Base-by-base conservation (phyloP, 1,140 invertebrate species). In the Papilio helenus region DNA sequence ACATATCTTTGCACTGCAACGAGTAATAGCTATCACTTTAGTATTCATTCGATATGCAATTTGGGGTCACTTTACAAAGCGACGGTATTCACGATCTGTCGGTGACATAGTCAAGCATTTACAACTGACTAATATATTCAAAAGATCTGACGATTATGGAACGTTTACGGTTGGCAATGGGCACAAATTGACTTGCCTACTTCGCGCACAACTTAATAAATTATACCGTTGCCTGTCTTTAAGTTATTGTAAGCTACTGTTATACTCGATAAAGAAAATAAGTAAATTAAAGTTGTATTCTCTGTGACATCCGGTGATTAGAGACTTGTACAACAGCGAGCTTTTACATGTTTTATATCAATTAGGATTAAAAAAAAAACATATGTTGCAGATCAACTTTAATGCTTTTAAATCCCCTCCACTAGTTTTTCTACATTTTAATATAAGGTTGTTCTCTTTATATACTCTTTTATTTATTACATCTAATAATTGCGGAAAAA, bases 271-370 rank as follows among this genome's bases (percentile, higher is more conserved):
- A 65, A 65, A 65, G n/a, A 46, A 65, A 65, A 61, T 61, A 61
- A 61, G 12, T 29, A 65, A 65, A 14, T 65, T 65, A 29, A 65
- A 29, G 61, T 65, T 65, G 26, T 65, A 61, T 65, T 29, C 23
- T 34, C 26, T 26, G 58, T 26, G 61, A 65, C 26, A 29, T 65
- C 61, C 61, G 61, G 23, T 29, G 61, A 29, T 65, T 65, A 65
- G 26, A 29, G 26, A 29, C 20, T 65, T 29, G 9, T 29, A 65
- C 14, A 65, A 26, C 3, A 26, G 3, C 61, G 12, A 65, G 26
- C 61, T 65, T 61, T 23, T 80, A 80, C 55, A 55, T 34, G 61
- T 46, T 71, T 23, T 29, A 68, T 55, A 80, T 76, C 72, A 44
- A 58, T 46, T 46, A 58, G 42, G 72, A 55, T 58, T 68, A 68